Conservation (phyloP, 2,797 vertebrate genomes). For the Bovichtus variegatus region DNA sequence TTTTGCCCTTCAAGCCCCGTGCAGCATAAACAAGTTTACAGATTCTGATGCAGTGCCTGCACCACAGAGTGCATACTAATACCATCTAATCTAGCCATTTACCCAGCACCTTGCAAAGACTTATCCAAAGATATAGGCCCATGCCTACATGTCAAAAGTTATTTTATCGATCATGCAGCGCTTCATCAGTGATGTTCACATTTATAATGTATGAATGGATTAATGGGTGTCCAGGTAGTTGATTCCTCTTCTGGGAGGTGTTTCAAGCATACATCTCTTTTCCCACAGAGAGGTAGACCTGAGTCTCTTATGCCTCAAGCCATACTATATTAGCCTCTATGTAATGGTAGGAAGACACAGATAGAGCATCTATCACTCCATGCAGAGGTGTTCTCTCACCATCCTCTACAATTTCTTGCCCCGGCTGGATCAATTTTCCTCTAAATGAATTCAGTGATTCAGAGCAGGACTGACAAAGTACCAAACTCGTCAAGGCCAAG, state of each 20-base stretch:
- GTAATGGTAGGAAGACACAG: constrained; percentile 36
- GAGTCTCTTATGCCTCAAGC: constrained; percentile 35
- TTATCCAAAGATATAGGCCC: constrained; percentile 28
- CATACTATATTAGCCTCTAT: constrained; percentile 39
- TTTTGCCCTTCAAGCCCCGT: constrained; percentile 56
- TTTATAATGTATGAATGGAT: constrained; percentile 62
- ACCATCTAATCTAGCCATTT: constrained; percentile 40
- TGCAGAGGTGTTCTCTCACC: constrained; percentile 36
- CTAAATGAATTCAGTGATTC: constrained; percentile 59
- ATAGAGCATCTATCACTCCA: constrained; percentile 55
- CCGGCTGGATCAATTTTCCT: constrained; percentile 58
- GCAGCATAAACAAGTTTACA: constrained; percentile 20
- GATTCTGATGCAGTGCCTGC: constrained; percentile 21
- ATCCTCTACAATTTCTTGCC: constrained; percentile 33
- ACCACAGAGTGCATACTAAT: constrained; percentile 46
- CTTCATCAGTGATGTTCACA: constrained; percentile 60
- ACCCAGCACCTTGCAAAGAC: constrained; percentile 36
- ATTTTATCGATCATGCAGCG: constrained; percentile 54
- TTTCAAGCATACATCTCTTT: constrained; percentile 41
- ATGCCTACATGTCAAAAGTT: constrained; percentile 49
- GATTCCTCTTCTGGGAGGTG: constrained; percentile 60
- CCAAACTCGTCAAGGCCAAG: constrained; percentile 43
- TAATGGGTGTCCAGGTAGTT: constrained; percentile 59
- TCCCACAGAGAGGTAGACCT: constrained; percentile 51
- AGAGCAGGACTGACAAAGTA: constrained; percentile 54